Conservation (phyloP, 2,888 invertebrate species). For the Apamea epomidion region DNA sequence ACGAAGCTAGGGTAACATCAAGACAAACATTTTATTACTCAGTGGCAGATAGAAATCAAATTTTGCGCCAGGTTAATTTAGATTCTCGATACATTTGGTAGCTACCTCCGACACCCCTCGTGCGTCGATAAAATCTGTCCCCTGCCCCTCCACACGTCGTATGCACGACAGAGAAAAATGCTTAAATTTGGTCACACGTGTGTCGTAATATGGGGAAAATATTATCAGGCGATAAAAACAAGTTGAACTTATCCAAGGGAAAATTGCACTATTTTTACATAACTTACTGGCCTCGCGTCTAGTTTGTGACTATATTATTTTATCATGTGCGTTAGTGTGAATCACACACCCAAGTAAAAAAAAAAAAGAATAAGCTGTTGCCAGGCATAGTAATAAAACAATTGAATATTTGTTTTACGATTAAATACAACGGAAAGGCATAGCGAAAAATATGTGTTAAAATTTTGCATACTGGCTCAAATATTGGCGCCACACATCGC, state of each 20-base stretch:
- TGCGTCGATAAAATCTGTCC: slow-evolving; percentile 74
- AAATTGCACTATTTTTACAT: slow-evolving; percentile 65
- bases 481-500: not conserved
- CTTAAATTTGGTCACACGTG: slow-evolving; percentile 74
- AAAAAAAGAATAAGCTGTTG: not conserved
- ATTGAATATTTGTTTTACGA: not conserved
- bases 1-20: slow-evolving; percentile 26
- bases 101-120: slow-evolving; percentile 67
- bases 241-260: slow-evolving; percentile 60
- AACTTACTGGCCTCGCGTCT: slow-evolving; percentile 32
- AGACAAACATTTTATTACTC: slow-evolving; percentile 68
- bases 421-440: not conserved
- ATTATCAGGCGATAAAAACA: slow-evolving; percentile 65
- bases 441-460: not conserved
- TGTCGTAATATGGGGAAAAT: slow-evolving; percentile 67
- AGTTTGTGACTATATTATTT: slow-evolving; percentile 32
- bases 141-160: slow-evolving; percentile 67
- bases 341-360: not conserved
- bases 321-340: not conserved
- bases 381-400: not conserved
- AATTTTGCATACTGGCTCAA: not conserved
- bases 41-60: slow-evolving; percentile 72
- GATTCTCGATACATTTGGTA: slow-evolving; percentile 72
- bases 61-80: slow-evolving; percentile 73
- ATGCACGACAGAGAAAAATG: slow-evolving; percentile 70